Base-by-base conservation (phyloP, 1,140 invertebrate species). In the Ceratosolen solmsi region DNA sequence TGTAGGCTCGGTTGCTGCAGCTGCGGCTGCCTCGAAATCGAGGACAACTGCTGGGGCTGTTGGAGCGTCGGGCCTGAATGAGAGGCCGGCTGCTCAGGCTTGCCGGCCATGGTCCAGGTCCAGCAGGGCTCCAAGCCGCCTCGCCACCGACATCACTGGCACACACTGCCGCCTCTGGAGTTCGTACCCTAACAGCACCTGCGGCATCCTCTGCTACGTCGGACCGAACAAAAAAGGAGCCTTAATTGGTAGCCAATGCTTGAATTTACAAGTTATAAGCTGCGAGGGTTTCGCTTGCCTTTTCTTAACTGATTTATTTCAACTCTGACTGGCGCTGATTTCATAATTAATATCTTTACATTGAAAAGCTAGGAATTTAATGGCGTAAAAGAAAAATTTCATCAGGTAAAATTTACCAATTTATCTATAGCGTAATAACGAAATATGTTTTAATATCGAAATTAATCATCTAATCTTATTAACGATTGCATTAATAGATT, bases 31-130 rank as follows among this genome's bases (percentile, higher is more conserved):
- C 84, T 83, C 0, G 86, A 74, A 33, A 84, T 86, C 46, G 86
- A 86, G 17, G 87, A 86, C 22, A 86, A 87, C 7, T 88, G 88
- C 54, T 89, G 87, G 30, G 87, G 89, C 85, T 89, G 89, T 87
- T 89, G 86, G 79, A 87, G 86, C 84, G 89, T 88, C 88, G 88
- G 88, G 89, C 87, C 89, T 87, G 90, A 88, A 87, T 90, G 90
- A 86, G 90, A 89, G 86, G 88, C 87, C 86, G 88, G 87, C 89
- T 92, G 89, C 86, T 91, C 91, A 92, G 91, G 90, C 91, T 92
- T 92, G 89, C 91, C 91, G 89, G 92, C 91, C 92, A 92, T 78
- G 87, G 89, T 92, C 91, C 90, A 90, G 90, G 89, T 92, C 90
- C 90, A 92, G 90, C 90, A 90, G 90, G 72, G 87, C 84, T 89